phyloP scores from a whole-genome alignment of 2,888 invertebrate genomes.

The Thymelicus acteon region DNA sequence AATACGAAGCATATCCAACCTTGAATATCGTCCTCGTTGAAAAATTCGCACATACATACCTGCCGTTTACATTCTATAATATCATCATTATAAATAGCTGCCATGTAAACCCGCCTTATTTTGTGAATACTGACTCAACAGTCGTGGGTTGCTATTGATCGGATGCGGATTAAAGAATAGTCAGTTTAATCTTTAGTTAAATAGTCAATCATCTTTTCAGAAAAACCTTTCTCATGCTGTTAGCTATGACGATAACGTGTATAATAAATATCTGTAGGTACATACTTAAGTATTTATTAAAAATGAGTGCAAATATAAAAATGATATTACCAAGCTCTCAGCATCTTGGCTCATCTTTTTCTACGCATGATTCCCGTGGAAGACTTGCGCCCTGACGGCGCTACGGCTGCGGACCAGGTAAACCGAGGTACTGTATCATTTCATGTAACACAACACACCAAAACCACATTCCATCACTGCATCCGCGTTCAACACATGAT shows the following conservation, averaged over 20 bases:
- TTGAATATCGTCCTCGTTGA: conserved; percentile 58
- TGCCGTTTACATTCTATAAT: conserved; percentile 59
- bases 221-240: conserved; percentile 1
- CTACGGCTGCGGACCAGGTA: conserved; percentile 67
- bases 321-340: conserved; percentile 88
- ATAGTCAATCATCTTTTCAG: too few species aligned
- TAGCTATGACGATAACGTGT: not conserved
- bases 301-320: conserved; percentile 54
- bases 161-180: conserved; percentile 15
- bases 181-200: too few species aligned
- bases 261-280: not conserved
- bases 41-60: conserved; percentile 51
- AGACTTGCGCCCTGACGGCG: conserved; percentile 72
- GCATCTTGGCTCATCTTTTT: conserved; percentile 90
- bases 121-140: conserved; percentile 53
- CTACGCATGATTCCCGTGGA: conserved; percentile 86
- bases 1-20: conserved; percentile 44
- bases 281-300: not conserved
- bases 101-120: conserved; percentile 48
- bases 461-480: conserved; percentile 84
- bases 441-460: conserved; percentile 78
- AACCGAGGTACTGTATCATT: conserved; percentile 70
- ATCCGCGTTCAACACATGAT: conserved; percentile 84
- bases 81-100: conserved; percentile 75
- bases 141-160: conserved; percentile 37